Conservation (phyloP, 2,113 vertebrate genomes). For the Trinectes maculatus region DNA sequence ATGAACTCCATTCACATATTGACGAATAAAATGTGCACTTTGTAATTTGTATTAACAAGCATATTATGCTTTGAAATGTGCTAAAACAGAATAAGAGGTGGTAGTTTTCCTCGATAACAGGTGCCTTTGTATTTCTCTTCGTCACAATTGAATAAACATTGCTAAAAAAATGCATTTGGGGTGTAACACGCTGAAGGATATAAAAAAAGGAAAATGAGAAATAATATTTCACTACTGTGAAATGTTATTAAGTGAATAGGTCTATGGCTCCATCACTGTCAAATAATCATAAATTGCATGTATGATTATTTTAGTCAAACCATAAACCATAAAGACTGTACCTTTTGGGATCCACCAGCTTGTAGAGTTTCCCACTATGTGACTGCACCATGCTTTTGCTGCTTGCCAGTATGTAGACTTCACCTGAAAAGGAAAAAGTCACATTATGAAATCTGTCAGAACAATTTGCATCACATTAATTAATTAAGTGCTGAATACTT, state of each 20-base stretch:
- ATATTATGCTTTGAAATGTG: constrained; percentile 16
- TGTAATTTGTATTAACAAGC: background rate
- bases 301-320: constrained; percentile 2
- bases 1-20: background rate
- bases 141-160: constrained; percentile 36
- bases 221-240: constrained; percentile 23
- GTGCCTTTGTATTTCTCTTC: constrained; percentile 55
- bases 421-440: constrained; percentile 84
- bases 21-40: constrained; percentile 16
- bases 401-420: constrained; percentile 94
- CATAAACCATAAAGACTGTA: constrained; percentile 66
- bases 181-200: too few relatives aligned
- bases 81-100: constrained; percentile 19
- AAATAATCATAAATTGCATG: background rate
- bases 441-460: constrained; percentile 19
- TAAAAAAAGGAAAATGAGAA: constrained; percentile 9
- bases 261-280: background rate
- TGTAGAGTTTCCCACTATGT: constrained; percentile 96
- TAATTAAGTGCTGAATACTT: background rate
- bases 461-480: constrained; percentile 5
- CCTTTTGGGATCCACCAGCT: constrained; percentile 97
- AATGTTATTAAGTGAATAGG: constrained; percentile 16
- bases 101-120: constrained; percentile 62
- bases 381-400: constrained; percentile 95
- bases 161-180: too few relatives aligned